Evolutionary conservation across 2,113 vertebrate species (phyloP).

Genomic region (Sakesphorus luctuosus): DNA sequence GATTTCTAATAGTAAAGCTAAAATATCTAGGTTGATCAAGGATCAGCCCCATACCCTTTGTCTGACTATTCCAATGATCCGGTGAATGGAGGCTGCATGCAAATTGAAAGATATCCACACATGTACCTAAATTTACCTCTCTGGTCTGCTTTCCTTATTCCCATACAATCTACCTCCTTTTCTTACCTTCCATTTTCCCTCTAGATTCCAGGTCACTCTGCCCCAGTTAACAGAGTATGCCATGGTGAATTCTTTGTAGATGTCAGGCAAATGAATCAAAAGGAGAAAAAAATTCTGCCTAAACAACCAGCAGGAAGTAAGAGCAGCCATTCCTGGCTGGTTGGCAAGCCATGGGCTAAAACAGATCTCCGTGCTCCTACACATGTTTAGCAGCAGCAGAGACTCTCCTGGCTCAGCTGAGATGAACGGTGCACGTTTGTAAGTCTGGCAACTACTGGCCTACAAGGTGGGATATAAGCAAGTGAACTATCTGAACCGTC

Average conservation of each 20-base stretch:
- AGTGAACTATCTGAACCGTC: background rate
- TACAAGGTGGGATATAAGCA: fast-evolving
- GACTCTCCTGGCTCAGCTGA: background rate
- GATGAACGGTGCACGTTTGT: fast-evolving
- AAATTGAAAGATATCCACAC: background rate
- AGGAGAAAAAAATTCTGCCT: background rate
- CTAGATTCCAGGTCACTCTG: background rate
- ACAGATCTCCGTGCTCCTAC: fast-evolving
- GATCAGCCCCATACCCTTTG: background rate
- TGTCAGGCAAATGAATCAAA: background rate
- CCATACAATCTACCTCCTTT: background rate
- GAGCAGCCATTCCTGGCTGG: background rate
- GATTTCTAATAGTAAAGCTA: background rate
- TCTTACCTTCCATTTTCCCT: background rate
- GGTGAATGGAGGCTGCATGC: background rate
- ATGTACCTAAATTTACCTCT: background rate
- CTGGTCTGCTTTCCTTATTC: background rate
- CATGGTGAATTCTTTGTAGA: background rate
- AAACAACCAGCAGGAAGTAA: background rate
- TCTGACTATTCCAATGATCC: background rate
- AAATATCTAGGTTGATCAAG: background rate
- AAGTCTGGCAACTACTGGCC: background rate
- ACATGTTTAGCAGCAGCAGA: background rate
- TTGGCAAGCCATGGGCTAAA: background rate
- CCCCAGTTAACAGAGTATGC: background rate